phyloP scores from a whole-genome alignment of 2,113 vertebrate species.

The Chaenocephalus aceratus region DNA sequence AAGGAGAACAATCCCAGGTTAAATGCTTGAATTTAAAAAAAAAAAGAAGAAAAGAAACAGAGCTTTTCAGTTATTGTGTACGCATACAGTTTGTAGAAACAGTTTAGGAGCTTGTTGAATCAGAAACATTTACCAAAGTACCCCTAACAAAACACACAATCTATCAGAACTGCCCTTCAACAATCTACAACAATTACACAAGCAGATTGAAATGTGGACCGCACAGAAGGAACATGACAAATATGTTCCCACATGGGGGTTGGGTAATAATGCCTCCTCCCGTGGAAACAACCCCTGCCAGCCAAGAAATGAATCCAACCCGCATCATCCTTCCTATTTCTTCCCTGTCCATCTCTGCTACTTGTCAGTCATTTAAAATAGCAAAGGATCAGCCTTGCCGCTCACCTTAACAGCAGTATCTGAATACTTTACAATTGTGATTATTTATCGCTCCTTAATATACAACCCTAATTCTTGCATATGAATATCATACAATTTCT shows the following conservation, averaged over 20 bases:
- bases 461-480: constrained; percentile 15
- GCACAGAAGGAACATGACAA: constrained; percentile 30
- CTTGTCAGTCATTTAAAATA: constrained; percentile 34
- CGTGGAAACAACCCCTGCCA: constrained; percentile 30
- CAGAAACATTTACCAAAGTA: not conserved
- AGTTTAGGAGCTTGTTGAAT: not conserved
- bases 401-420: constrained; percentile 43
- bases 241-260: constrained; percentile 17
- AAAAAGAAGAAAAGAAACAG: not conserved
- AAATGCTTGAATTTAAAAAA: constrained; percentile 11
- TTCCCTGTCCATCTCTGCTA: constrained; percentile 19
- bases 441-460: constrained; percentile 28
- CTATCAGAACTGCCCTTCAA: not conserved
- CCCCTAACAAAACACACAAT: not conserved
- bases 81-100: not conserved
- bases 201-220: constrained; percentile 13
- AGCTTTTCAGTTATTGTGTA: not conserved
- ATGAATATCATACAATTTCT: constrained; percentile 19
- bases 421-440: constrained; percentile 39
- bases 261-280: constrained; percentile 18
- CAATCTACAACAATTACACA: not conserved
- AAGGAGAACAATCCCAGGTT: constrained; percentile 15
- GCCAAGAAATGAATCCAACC: constrained; percentile 48
- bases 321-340: constrained; percentile 38
- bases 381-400: constrained; percentile 18